phyloP scores from a whole-genome alignment of 2,797 vertebrate genomes.

The Gastrophryne carolinensis region DNA sequence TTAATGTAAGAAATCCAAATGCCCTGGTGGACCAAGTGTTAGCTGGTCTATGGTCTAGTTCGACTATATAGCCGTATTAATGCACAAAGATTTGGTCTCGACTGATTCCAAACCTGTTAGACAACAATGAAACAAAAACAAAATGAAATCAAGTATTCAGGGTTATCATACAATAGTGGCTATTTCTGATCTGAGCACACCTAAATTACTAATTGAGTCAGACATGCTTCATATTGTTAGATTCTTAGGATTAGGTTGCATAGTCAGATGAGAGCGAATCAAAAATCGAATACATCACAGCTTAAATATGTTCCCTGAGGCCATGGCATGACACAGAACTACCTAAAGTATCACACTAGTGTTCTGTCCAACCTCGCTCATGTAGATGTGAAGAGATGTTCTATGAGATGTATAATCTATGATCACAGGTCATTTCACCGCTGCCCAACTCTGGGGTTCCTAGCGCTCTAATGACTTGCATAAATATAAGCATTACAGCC shows the following conservation, averaged over 20 bases:
- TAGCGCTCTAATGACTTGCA: too few relatives aligned
- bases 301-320: conserved; percentile 32
- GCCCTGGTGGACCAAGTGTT: too few relatives aligned
- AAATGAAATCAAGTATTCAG: too few relatives aligned
- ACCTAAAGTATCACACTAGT: not conserved
- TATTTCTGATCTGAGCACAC: not conserved
- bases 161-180: too few relatives aligned
- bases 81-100: too few relatives aligned
- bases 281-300: not conserved
- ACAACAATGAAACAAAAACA: too few relatives aligned
- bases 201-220: not conserved
- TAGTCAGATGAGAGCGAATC: conserved; percentile 1
- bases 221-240: not conserved
- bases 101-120: too few relatives aligned
- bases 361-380: not conserved
- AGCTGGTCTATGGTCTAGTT: too few relatives aligned
- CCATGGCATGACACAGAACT: conserved; percentile 7
- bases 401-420: conserved; percentile 27
- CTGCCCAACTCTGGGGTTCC: not conserved
- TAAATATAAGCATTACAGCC: too few relatives aligned
- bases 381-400: conserved; percentile 1
- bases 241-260: not conserved
- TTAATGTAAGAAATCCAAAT: too few relatives aligned
- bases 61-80: too few relatives aligned
- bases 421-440: conserved; percentile 7